These are phyloP conservation scores for Papilio aristodemus DNA, from an alignment of 1,140 invertebrate genomes.

Conservation along the genomic window DNA sequence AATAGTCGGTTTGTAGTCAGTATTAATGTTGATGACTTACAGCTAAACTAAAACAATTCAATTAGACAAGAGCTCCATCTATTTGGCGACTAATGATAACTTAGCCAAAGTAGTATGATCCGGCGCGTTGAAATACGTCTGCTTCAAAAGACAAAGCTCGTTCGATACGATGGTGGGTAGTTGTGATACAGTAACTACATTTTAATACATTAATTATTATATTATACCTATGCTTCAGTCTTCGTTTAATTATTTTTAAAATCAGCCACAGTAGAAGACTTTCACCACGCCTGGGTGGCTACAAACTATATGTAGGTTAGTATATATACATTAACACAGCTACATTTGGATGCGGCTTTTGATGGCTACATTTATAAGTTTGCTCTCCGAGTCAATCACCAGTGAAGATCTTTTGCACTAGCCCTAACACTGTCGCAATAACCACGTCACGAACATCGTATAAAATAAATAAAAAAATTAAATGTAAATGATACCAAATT, in stretches of 20 bases:
- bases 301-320: constrained; percentile 40
- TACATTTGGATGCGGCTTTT: constrained; percentile 20
- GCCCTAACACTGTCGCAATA: background rate
- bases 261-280: constrained; percentile 57
- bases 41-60: constrained; percentile 25
- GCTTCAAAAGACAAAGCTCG: constrained; percentile 41
- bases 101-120: constrained; percentile 35
- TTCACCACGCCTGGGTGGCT: constrained; percentile 40
- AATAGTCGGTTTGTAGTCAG: background rate
- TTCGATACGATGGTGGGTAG: constrained; percentile 57
- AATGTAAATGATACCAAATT: background rate
- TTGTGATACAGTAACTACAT: constrained; percentile 52
- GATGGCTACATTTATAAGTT: background rate
- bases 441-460: background rate
- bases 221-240: constrained; percentile 78
- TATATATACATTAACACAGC: constrained; percentile 47
- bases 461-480: background rate
- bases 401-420: background rate
- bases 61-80: background rate
- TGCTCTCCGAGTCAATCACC: background rate
- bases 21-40: background rate
- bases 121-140: constrained; percentile 26
- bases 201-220: constrained; percentile 73
- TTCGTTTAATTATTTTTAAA: constrained; percentile 73
- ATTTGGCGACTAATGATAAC: constrained; percentile 35